Percentiles rank a stretch among this genome's conserved stretches.
Conservation (phyloP, 64 coral and sea anemone genomes). For the Dendronephthya gigantea region DNA sequence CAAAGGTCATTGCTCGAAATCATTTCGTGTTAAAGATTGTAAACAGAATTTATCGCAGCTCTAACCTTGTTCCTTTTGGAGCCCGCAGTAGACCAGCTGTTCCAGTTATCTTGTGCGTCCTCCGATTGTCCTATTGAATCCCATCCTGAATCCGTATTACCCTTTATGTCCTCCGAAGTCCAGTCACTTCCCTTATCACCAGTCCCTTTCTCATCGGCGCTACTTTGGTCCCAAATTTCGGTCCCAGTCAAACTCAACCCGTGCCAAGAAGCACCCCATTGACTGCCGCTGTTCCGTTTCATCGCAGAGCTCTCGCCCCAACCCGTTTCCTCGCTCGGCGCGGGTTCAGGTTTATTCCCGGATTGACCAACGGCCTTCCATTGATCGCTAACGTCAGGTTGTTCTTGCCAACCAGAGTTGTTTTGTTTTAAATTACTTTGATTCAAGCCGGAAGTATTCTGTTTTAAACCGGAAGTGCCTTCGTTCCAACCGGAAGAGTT, state of each 20-base stretch:
- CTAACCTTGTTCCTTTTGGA: slow-evolving; percentile 95
- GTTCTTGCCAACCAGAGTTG: neutral
- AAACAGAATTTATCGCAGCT: no score
- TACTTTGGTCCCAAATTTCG: slow-evolving; percentile 1
- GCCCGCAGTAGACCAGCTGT: slow-evolving; percentile 77
- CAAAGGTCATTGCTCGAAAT: no score
- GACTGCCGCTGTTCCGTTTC: neutral
- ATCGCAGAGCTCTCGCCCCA: neutral
- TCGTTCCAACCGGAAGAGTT: neutral
- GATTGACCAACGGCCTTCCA: neutral
- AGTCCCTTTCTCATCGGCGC: neutral
- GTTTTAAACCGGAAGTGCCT: neutral
- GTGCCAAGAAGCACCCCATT: neutral
- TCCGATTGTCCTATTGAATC: slow-evolving; percentile 57
- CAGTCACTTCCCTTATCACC: neutral
- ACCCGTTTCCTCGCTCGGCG: neutral
- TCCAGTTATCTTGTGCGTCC: slow-evolving; percentile 67
- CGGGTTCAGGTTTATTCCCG: neutral
- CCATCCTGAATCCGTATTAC: slow-evolving; percentile 45
- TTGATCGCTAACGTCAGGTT: neutral
- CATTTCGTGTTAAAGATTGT: no score
- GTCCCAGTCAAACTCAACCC: slow-evolving; percentile 8
- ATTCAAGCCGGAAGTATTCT: neutral
- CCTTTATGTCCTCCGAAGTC: neutral
- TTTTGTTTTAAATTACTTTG: neutral